Percentiles rank a stretch among this genome's conserved stretches.
Conservation (phyloP, 2,797 vertebrate genomes). For the Podarcis siculus region DNA sequence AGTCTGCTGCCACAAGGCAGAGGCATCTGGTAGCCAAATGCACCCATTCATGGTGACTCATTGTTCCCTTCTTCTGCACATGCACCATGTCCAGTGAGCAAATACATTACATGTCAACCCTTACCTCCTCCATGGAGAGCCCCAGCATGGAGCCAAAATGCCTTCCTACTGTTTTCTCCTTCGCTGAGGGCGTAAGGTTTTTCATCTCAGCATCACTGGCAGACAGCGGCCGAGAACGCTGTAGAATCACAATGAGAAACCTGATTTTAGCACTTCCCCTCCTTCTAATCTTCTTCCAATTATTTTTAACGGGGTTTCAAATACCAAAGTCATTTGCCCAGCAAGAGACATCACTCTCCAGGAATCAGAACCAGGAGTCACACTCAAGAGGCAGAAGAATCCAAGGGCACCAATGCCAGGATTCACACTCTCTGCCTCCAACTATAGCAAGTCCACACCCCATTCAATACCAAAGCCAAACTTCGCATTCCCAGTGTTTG, state of each 20-base stretch:
- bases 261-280: constrained; percentile 29
- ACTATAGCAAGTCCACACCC: constrained; percentile 27
- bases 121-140: constrained; percentile 92
- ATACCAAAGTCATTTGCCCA: constrained; percentile 40
- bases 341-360: neutral
- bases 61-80: neutral
- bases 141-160: constrained; percentile 83
- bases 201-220: constrained; percentile 82
- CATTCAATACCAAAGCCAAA: constrained; percentile 13
- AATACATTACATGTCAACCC: constrained; percentile 29
- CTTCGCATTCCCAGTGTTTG: neutral
- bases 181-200: constrained; percentile 72
- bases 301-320: constrained; percentile 34
- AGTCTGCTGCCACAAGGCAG: neutral
- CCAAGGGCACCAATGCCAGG: neutral
- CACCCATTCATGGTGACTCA: neutral
- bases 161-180: constrained; percentile 79
- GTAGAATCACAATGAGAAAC: constrained; percentile 55
- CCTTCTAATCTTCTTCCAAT: constrained; percentile 22
- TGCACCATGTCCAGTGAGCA: constrained; percentile 35
- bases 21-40: neutral
- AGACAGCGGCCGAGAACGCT: constrained; percentile 83
- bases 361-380: constrained; percentile 45
- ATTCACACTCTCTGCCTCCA: constrained; percentile 38
- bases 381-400: neutral